Evolutionary conservation across 1,140 invertebrate species (phyloP), one percentile per base, ranked within the genome.

Genomic region (Homalodisca vitripennis): DNA sequence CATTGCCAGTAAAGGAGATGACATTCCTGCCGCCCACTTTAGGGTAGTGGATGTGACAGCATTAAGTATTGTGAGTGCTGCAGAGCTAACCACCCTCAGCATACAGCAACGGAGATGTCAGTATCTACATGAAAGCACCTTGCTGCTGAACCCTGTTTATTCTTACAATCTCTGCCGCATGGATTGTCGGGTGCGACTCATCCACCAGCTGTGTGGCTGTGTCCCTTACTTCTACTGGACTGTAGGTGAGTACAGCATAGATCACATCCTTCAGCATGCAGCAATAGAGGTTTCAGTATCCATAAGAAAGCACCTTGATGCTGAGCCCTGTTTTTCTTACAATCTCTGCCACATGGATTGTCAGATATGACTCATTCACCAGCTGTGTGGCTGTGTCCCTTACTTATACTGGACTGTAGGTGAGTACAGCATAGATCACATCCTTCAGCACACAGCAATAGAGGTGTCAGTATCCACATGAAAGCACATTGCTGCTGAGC

Each of bases 81-180:
- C 77, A 22, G 77, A 78, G 51, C 77, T 78, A 0, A 75, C 73
- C 65, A 29, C 34, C 10, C 79, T 89, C 47, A 84, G 76, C 1
- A 79, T 87, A 0, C 78, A 76, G 2, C 88, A 89, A 73, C 79
- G 88, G 67, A 85, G 86, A 70, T 89, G 88, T 72, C 80, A 86
- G 6, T 88, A 87, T 73, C 78, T 80, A 14, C 77, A 87, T 66
- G 88, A 89, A 78, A 80, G 80, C n/a, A 84, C 88, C 62, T 77
- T 89, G 41, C 74, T 78, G 55, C 84, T 86, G 53, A 86, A 82
- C 67, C 82, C 86, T 0, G 84, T 87, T 13, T 89, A 89, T 74
- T 84, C 85, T 1, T 89, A 88, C 71, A 85, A 83, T 0, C 77
- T 88, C 68, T 89, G 88, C 71, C 78, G 86, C 1, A 86, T 85